Base-by-base conservation (phyloP, 2,888 invertebrate genomes). In the Charanyca ferruginea region DNA sequence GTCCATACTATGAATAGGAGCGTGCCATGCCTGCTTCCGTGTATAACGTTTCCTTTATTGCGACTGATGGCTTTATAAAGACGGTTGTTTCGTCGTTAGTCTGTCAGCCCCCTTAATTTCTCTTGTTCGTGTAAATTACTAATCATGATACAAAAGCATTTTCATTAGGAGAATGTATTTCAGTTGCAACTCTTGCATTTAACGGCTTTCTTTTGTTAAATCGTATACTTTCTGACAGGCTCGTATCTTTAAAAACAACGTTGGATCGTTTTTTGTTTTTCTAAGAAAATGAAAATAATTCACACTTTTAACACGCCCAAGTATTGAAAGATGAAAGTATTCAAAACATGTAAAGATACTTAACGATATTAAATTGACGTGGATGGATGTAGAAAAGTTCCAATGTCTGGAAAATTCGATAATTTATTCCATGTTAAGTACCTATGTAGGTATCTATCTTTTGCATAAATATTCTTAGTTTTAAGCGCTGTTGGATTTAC, bases 21-120 rank as follows among this genome's bases (percentile, higher is more conserved):
- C 90, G 91, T 90, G 91, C 85, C 90, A 79, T 75, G 77, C 85
- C 78, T 83, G 85, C 84, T 93, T 91, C 90, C 88, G 86, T 80
- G 84, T 89, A 81, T 87, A 85, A 80, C 83, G 86, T 88, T 90
- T 87, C 89, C 89, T 89, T 90, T 87, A 88, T 83, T 85, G 76
- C 84, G 79, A 84, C 88, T 90, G 91, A 91, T 91, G 89, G 88
- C 86, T 91, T 90, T 89, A 91, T 92, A 91, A 93, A 92, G 90
- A 89, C 91, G 86, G 89, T 91, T 91, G 91, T 94, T 94, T 90
- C 87, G 87, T 85, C 89, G 88, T 92, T 91, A 87, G 81, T 77
- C 68, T 84, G 81, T 80, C 84, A 85, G 85, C 81, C 72, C 66
- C 85, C 81, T 79, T 86, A 83, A 87, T 89, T 89, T 85, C 84